Conservation (phyloP, 2,113 vertebrate species). For the Indicator indicator region DNA sequence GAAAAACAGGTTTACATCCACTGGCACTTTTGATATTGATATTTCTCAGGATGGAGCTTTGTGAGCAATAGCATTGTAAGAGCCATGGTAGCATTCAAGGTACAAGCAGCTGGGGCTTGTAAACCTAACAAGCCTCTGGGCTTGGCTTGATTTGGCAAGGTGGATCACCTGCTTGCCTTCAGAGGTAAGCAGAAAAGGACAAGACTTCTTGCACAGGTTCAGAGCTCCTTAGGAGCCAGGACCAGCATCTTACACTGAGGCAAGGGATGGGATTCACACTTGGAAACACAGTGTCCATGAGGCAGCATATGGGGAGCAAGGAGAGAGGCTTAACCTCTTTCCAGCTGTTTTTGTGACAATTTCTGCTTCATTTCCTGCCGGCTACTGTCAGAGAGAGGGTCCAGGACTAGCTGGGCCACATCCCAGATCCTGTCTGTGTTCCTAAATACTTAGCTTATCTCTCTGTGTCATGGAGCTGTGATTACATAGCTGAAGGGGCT, state of each 20-base stretch:
- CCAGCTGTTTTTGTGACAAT: conserved; percentile 2
- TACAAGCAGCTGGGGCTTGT: not conserved
- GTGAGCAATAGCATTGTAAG: not conserved
- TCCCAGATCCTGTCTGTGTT: not conserved
- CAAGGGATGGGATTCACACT: not conserved
- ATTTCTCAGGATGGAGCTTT: not conserved
- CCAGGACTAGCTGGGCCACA: conserved; percentile 22
- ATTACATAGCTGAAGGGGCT: not conserved
- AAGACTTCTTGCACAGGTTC: not conserved
- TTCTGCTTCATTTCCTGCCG: conserved; percentile 19
- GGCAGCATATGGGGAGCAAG: not conserved
- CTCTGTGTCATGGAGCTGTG: conserved; percentile 15
- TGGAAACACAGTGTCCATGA: accelerated
- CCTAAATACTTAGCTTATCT: conserved; percentile 40
- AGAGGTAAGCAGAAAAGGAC: not conserved
- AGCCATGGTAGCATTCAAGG: not conserved
- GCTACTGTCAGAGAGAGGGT: conserved; percentile 29
- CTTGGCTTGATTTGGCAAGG: too few relatives aligned
- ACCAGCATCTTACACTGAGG: accelerated
- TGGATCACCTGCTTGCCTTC: not conserved
- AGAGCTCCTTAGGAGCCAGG: not conserved
- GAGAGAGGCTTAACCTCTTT: not conserved
- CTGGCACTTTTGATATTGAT: not conserved
- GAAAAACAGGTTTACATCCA: not conserved
- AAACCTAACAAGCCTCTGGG: not conserved